Percentiles rank a stretch among this genome's conserved stretches.
Evolutionary conservation across 2,888 invertebrate species (phyloP).

Genomic region (Loripinus fragilis): DNA sequence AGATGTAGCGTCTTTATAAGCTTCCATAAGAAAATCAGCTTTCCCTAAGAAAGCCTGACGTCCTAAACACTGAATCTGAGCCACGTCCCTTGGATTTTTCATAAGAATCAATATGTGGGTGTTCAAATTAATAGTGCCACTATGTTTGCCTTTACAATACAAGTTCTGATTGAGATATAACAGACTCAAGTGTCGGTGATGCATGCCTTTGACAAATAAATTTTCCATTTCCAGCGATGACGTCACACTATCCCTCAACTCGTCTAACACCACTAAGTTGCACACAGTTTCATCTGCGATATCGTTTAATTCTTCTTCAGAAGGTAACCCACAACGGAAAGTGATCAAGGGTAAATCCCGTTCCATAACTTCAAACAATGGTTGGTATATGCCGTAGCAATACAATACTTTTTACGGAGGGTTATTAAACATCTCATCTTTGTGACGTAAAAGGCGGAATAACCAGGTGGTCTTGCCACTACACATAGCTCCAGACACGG

Average conservation of each 20-base stretch:
- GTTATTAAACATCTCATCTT: neutral
- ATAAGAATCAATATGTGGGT: constrained; percentile 40
- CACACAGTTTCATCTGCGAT: constrained; percentile 20
- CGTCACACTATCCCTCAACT: no score
- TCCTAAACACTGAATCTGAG: constrained; percentile 35
- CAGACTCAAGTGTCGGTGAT: constrained; percentile 43
- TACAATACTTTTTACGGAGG: constrained; percentile 20
- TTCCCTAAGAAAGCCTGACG: constrained; percentile 16
- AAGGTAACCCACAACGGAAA: constrained; percentile 49
- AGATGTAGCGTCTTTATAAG: constrained; percentile 36
- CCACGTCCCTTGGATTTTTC: constrained; percentile 47
- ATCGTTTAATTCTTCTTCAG: constrained; percentile 19
- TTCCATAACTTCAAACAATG: constrained; percentile 48
- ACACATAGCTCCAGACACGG: neutral
- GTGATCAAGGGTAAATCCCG: constrained; percentile 37
- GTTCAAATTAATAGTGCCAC: constrained; percentile 39
- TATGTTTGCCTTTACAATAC: constrained; percentile 41
- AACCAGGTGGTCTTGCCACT: neutral
- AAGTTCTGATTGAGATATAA: constrained; percentile 52
- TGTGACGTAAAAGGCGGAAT: neutral
- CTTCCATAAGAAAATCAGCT: no score
- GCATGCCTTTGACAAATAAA: constrained; percentile 53
- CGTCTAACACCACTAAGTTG: constrained; percentile 23
- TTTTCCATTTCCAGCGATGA: constrained; percentile 41
- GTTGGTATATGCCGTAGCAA: constrained; percentile 58